Percentiles rank a stretch among this genome's conserved stretches.
Evolutionary conservation across 1,140 invertebrate species (phyloP).

Genomic region (Heliothis virescens): DNA sequence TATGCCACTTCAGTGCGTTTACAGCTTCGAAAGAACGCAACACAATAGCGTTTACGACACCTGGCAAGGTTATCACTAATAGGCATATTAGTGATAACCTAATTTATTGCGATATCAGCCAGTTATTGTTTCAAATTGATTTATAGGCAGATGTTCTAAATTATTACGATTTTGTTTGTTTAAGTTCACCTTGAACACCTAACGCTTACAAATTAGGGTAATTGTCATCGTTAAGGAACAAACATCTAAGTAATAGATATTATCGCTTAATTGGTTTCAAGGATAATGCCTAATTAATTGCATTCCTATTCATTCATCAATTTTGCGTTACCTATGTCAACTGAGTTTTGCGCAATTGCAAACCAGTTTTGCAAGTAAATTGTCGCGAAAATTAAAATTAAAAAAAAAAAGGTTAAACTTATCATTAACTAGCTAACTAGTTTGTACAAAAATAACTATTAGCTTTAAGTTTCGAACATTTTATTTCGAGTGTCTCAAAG

Average conservation of each 20-base stretch:
- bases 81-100: slow-evolving; percentile 21
- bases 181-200: slow-evolving; percentile 14
- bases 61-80: too few relatives aligned
- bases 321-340: neutral
- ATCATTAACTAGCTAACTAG: too few relatives aligned
- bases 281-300: neutral
- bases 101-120: slow-evolving; percentile 7
- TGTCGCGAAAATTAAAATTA: too few relatives aligned
- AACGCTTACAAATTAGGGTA: neutral
- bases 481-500: too few relatives aligned
- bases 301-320: neutral
- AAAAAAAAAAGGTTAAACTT: too few relatives aligned
- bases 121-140: slow-evolving; percentile 23
- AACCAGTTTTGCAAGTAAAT: neutral
- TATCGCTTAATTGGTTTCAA: slow-evolving; percentile 5
- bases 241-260: slow-evolving; percentile 15
- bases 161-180: slow-evolving; percentile 17
- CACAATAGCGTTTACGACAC: slow-evolving; percentile 9
- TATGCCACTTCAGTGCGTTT: neutral
- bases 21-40: neutral
- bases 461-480: too few relatives aligned
- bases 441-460: too few relatives aligned
- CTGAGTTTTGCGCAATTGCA: neutral
- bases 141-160: slow-evolving; percentile 6
- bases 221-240: neutral